phyloP scores from a whole-genome alignment of 2,113 vertebrate species.

The Tricholaema leucomelas region DNA sequence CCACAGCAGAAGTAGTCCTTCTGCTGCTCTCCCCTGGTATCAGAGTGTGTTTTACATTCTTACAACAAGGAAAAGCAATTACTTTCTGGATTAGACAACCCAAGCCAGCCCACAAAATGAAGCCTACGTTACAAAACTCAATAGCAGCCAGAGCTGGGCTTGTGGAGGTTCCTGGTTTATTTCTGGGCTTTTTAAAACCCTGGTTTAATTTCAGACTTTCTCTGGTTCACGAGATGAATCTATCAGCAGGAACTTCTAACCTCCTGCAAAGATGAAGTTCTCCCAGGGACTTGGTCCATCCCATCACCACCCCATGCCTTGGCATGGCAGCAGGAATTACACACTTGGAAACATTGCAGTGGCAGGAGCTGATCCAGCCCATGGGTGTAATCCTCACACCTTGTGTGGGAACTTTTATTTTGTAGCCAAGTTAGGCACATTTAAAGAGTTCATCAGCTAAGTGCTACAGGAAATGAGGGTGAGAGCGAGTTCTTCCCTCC shows the following conservation, averaged over 20 bases:
- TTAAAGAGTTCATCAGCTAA: not conserved
- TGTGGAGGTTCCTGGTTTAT: not conserved
- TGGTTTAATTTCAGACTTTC: not conserved
- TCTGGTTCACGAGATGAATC: not conserved
- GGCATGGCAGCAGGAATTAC: not conserved
- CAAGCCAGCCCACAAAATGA: not conserved
- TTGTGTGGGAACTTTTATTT: not conserved
- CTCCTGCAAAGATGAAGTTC: not conserved
- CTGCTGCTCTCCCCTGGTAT: not conserved
- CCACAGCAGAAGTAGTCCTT: not conserved
- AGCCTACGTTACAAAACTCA: not conserved
- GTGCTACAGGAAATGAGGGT: not conserved
- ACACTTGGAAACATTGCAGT: not conserved
- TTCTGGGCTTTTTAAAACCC: not conserved
- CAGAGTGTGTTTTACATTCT: not conserved
- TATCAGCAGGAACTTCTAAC: not conserved
- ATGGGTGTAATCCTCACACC: not conserved
- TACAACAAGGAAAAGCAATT: not conserved
- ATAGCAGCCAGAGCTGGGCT: not conserved
- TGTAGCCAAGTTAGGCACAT: not conserved
- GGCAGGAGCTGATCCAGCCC: not conserved
- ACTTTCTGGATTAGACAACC: not conserved
- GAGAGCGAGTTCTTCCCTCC: not conserved
- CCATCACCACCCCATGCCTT: fast-evolving
- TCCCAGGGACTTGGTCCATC: not conserved